Conservation (phyloP, 2,888 invertebrate species). For the Melinaea marsaeus region DNA sequence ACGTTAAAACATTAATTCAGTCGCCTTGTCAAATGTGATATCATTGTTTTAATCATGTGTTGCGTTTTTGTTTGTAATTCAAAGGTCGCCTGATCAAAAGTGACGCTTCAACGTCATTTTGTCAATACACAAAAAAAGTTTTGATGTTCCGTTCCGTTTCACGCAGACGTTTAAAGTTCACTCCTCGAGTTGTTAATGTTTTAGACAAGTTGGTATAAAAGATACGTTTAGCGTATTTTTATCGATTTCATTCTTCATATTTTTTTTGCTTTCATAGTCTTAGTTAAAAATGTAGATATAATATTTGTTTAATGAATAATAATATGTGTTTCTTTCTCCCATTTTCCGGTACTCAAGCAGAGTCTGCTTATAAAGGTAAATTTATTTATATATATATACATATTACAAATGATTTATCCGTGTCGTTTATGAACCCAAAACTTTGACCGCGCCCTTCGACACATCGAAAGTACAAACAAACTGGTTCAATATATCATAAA, state of each 20-base stretch:
- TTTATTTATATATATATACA: neutral
- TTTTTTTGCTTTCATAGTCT: neutral
- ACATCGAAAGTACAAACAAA: conserved; percentile 43
- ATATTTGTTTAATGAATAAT: conserved; percentile 2
- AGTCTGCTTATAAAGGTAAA: conserved; percentile 7
- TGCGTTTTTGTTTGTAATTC: neutral
- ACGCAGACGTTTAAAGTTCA: conserved; percentile 32
- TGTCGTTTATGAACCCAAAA: conserved; percentile 11
- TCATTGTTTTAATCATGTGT: neutral
- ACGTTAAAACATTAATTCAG: neutral
- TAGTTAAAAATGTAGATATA: neutral
- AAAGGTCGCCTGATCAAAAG: neutral
- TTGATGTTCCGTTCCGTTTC: conserved; percentile 10
- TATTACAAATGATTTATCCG: neutral
- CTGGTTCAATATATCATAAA: conserved; percentile 65
- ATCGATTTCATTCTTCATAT: neutral
- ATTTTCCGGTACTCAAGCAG: conserved; percentile 8
- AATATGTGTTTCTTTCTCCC: conserved; percentile 10
- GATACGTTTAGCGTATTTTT: neutral
- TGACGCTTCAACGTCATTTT: conserved; percentile 2
- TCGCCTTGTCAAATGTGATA: neutral
- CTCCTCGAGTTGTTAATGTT: conserved; percentile 23
- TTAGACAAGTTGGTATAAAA: conserved; percentile 12
- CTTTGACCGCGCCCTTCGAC: conserved; percentile 34
- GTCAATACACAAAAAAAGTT: conserved; percentile 15